Base-by-base conservation (phyloP, 1,140 invertebrate genomes). In the Heterodera carotae region DNA sequence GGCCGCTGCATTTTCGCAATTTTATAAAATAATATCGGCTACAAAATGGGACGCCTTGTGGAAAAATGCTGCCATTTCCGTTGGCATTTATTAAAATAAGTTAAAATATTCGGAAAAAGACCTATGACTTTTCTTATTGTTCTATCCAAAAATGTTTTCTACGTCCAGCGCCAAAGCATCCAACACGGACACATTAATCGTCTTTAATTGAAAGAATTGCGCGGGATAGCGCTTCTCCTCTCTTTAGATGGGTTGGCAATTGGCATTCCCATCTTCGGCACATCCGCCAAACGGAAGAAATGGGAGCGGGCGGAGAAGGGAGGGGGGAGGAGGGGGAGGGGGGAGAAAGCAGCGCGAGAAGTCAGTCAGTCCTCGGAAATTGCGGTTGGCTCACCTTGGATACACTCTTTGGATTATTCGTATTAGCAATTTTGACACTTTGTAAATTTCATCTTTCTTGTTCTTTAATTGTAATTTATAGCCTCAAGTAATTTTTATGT, bases 131-230 rank as follows among this genome's bases (percentile, higher is more conserved):
- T n/a, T n/a, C n/a, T n/a, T n/a, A n/a, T n/a, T n/a, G n/a, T n/a
- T n/a, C n/a, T n/a, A n/a, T n/a, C n/a, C n/a, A n/a, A n/a, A n/a
- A n/a, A n/a, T n/a, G n/a, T n/a, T n/a, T n/a, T n/a, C n/a, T n/a
- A n/a, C n/a, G n/a, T n/a, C n/a, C n/a, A n/a, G n/a, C 60, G 7
- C 60, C n/a, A 6, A 6, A 0, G 8, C 60, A 22, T 22, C 29
- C 29, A 62, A 31, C 60, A n/a, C n/a, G n/a, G 60, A 25, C 15
- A 10, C 62, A 34, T 5, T 66, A 66, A 66, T 66, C 62, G 62
- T 22, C 33, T 66, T 3, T 66, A 66, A 66, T 66, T 66, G 62
- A 66, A 34, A 66, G 33, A 66, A 22, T 56, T 12, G 48, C 48
- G 18, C 48, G 22, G 48, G 12, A 18, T 5, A 22, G 48, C 48